These are phyloP conservation scores for Scomberomorus guttatus DNA, from an alignment of 2,797 vertebrate species.

Conservation along the genomic window DNA sequence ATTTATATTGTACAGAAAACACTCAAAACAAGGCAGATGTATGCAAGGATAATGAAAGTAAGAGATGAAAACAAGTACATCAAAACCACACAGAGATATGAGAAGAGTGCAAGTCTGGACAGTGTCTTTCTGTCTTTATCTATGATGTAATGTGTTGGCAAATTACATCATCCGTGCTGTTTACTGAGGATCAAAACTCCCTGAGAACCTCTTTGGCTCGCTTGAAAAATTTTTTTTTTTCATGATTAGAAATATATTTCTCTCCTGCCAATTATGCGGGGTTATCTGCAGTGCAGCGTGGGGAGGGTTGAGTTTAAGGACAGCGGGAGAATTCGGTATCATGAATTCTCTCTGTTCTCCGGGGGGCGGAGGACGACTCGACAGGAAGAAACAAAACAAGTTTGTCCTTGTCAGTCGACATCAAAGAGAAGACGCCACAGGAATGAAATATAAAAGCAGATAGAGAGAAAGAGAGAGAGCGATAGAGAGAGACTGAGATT, in stretches of 20 bases:
- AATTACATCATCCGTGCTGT: not conserved
- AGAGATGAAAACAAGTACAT: not conserved
- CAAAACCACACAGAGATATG: not conserved
- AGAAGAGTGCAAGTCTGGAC: not conserved
- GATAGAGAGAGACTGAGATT: constrained; percentile 38
- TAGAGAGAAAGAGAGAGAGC: constrained; percentile 8
- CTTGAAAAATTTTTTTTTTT: not conserved
- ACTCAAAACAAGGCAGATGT: constrained; percentile 27
- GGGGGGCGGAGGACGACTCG: constrained; percentile 4
- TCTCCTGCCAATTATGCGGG: not conserved
- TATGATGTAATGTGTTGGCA: not conserved
- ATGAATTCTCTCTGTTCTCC: constrained; percentile 42
- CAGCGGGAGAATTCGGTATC: constrained; percentile 6
- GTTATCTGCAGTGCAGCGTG: constrained; percentile 57
- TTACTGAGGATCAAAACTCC: constrained; percentile 19
- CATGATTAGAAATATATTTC: not conserved
- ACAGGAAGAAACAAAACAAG: constrained; percentile 63
- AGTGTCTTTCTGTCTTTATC: not conserved
- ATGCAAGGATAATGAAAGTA: not conserved
- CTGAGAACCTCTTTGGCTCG: not conserved
- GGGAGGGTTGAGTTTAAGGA: constrained; percentile 48
- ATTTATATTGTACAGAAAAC: constrained; percentile 23
- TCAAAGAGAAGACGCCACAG: constrained; percentile 61
- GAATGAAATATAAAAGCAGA: constrained; percentile 57
- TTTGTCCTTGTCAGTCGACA: constrained; percentile 68